Percentiles rank a stretch among this genome's conserved stretches.
Conservation (phyloP, 2,888 invertebrate genomes). For the Carabus problematicus region DNA sequence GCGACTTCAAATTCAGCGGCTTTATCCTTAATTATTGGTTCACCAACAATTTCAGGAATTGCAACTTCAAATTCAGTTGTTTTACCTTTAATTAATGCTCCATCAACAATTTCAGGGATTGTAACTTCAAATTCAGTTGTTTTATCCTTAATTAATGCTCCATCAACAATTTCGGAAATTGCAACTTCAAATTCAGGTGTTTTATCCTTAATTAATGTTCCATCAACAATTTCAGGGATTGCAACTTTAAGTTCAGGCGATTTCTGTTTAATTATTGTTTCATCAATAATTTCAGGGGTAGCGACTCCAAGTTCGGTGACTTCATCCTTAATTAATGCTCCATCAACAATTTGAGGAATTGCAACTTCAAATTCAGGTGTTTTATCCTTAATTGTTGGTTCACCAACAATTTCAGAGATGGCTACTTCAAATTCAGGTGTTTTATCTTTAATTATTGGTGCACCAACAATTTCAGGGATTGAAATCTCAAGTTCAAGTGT, state of each 20-base stretch:
- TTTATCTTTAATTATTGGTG: neutral
- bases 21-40: neutral
- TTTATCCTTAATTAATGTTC: slow-evolving; percentile 31
- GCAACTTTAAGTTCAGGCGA: no score
- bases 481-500: neutral
- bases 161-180: no score
- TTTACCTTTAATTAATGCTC: neutral
- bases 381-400: slow-evolving; percentile 45
- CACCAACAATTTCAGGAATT: neutral
- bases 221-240: slow-evolving; percentile 20
- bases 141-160: neutral
- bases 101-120: slow-evolving; percentile 20
- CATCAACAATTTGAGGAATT: no score
- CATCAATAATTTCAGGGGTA: slow-evolving; percentile 4
- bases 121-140: neutral
- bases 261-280: no score
- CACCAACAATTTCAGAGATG: slow-evolving; percentile 37
- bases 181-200: no score
- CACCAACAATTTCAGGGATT: neutral
- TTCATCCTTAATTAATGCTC: slow-evolving; percentile 38
- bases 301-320: neutral
- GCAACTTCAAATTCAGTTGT: neutral
- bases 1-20: no score
- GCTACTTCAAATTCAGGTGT: slow-evolving; percentile 47
- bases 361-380: slow-evolving; percentile 45